These are phyloP conservation scores for Galbula dea DNA, from an alignment of 2,113 vertebrate species.

Conservation along the genomic window DNA sequence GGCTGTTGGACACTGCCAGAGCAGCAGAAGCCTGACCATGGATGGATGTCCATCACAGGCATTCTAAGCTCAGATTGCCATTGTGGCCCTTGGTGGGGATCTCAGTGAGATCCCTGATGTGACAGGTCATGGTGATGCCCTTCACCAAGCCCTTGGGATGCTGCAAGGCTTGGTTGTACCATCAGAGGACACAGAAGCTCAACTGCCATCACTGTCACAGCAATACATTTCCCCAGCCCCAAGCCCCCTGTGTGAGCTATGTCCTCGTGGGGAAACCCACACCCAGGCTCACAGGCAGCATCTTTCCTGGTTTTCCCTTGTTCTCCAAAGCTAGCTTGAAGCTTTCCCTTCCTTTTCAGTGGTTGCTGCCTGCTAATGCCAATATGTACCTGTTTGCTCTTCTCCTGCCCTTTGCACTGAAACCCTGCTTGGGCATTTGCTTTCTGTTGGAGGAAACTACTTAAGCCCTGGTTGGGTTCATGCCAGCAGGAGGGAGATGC, in stretches of 20 bases:
- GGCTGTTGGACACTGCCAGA: fast-evolving
- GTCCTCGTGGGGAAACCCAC: background rate
- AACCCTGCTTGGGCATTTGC: background rate
- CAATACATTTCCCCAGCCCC: background rate
- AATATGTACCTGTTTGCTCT: background rate
- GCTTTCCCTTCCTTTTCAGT: background rate
- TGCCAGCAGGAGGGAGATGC: background rate
- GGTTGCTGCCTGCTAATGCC: background rate
- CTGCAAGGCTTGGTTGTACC: background rate
- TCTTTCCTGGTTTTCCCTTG: background rate
- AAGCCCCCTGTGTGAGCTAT: background rate
- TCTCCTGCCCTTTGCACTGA: constrained; percentile 19
- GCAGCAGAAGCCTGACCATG: background rate
- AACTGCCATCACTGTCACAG: fast-evolving
- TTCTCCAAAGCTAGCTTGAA: background rate
- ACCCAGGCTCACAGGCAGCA: background rate
- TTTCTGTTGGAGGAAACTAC: background rate
- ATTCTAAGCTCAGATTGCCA: background rate
- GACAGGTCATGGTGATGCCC: background rate
- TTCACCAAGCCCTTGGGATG: background rate
- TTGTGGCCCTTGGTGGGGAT: background rate
- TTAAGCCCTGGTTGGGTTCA: background rate
- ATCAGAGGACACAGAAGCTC: background rate
- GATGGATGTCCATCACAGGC: fast-evolving
- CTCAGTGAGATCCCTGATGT: background rate